Evolutionary conservation across 2,113 vertebrate genomes (phyloP).

Genomic region (Bombycilla garrulus): DNA sequence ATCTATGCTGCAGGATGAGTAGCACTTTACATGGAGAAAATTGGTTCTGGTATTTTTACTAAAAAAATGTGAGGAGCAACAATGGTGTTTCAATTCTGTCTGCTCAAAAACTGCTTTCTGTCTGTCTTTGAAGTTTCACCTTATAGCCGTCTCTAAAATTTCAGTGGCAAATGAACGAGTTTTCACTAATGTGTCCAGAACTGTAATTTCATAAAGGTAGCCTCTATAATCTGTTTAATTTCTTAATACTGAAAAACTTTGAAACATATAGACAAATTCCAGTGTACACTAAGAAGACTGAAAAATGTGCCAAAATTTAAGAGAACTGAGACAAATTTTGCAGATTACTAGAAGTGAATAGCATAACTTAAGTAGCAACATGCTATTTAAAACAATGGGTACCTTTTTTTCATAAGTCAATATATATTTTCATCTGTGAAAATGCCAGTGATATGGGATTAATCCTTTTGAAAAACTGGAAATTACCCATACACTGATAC

Average conservation of each 20-base stretch:
- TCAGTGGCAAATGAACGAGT: background rate
- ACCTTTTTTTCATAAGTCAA: background rate
- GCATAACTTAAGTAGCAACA: background rate
- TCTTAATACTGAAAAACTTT: background rate
- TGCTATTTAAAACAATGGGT: background rate
- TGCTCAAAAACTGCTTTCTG: background rate
- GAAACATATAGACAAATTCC: background rate
- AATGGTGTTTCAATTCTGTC: background rate
- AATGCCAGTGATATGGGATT: background rate
- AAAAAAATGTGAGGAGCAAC: background rate
- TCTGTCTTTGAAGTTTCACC: background rate
- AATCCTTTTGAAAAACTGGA: background rate
- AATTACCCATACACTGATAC: background rate
- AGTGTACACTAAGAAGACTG: background rate
- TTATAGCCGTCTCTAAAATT: background rate
- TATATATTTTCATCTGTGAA: background rate
- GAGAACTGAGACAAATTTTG: background rate
- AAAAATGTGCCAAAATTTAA: background rate
- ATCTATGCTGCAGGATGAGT: background rate
- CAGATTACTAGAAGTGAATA: background rate
- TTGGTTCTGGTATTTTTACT: background rate
- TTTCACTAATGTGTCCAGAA: background rate
- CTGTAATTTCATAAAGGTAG: background rate
- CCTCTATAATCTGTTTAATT: background rate
- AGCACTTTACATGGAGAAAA: background rate